These are phyloP conservation scores for Oreocharis arfaki DNA, from an alignment of 2,113 vertebrate genomes.

Conservation along the genomic window DNA sequence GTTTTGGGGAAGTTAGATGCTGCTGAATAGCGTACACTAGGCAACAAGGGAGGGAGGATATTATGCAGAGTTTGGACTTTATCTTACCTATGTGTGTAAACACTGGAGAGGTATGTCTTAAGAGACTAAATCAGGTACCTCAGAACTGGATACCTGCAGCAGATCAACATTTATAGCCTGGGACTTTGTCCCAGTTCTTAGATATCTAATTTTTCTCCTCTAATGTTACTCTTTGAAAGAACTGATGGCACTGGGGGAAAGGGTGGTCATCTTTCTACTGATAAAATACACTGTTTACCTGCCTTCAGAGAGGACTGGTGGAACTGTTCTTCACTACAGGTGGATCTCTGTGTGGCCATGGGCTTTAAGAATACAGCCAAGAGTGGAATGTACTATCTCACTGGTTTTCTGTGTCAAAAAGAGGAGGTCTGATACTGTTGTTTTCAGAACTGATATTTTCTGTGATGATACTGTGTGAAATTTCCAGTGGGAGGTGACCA, in stretches of 20 bases:
- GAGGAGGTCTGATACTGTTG: background rate
- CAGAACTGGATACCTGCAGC: background rate
- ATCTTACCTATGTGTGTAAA: background rate
- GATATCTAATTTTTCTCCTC: background rate
- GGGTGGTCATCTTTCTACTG: background rate
- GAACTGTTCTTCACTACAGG: background rate
- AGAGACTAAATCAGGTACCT: background rate
- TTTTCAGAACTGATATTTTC: background rate
- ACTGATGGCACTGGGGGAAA: background rate
- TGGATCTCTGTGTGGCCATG: background rate
- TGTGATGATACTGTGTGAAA: background rate
- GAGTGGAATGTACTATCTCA: background rate
- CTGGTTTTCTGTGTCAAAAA: background rate
- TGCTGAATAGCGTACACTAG: background rate
- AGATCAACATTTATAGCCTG: background rate
- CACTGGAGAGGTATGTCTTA: background rate
- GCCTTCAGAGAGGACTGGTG: background rate
- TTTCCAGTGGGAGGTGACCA: background rate
- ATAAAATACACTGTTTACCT: background rate
- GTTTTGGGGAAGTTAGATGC: background rate
- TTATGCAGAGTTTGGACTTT: background rate
- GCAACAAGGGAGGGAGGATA: background rate
- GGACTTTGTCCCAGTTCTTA: background rate
- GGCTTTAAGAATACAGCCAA: background rate
- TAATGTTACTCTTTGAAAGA: background rate